phyloP scores from a whole-genome alignment of 2,113 vertebrate species.

The Muntiacus muntjak region DNA sequence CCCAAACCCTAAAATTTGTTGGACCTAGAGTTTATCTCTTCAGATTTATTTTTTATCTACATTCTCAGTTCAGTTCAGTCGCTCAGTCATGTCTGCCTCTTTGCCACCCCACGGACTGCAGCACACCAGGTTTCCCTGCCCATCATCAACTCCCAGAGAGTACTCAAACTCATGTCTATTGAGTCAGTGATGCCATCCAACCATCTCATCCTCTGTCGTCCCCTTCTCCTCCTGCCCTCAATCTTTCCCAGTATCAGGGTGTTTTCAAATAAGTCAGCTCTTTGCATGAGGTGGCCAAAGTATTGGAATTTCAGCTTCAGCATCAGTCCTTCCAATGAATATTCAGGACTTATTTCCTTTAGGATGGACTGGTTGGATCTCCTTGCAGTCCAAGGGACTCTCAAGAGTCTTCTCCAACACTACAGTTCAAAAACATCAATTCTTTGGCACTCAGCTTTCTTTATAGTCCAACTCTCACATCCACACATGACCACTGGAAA shows the following conservation, averaged over 20 bases:
- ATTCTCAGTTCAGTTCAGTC: background rate
- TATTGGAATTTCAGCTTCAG: background rate
- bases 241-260: background rate
- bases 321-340: background rate
- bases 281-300: background rate
- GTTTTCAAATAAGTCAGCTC: background rate
- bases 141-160: background rate
- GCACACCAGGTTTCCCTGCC: background rate
- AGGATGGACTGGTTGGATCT: background rate
- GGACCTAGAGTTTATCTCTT: background rate
- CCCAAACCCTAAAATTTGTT: background rate
- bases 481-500: background rate
- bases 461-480: background rate
- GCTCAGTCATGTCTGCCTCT: background rate
- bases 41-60: background rate
- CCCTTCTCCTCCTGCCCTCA: background rate
- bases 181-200: background rate
- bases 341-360: background rate
- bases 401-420: background rate
- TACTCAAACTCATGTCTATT: background rate
- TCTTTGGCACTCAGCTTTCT: background rate
- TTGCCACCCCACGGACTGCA: fast-evolving
- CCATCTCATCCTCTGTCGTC: background rate
- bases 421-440: background rate
- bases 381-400: background rate